phyloP scores from a whole-genome alignment of 2,797 vertebrate species.

The Buceros bicornis region DNA sequence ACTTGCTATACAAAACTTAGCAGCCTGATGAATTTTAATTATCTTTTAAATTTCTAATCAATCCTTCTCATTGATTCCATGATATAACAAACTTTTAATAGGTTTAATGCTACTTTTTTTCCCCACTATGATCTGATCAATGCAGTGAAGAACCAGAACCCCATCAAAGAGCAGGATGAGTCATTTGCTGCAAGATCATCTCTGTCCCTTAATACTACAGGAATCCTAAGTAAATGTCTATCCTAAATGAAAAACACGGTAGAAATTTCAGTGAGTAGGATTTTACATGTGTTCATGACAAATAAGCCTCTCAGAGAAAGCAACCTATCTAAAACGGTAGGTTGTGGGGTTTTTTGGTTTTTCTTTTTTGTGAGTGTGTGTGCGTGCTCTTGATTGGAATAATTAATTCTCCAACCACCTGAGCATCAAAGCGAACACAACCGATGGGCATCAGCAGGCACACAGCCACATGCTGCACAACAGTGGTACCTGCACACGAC shows the following conservation, averaged over 20 bases:
- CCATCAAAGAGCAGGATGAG: not conserved
- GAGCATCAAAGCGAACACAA: not conserved
- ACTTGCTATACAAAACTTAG: not conserved
- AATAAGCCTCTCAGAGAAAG: not conserved
- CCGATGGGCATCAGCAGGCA: fast-evolving
- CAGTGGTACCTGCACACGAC: fast-evolving
- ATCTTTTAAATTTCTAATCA: slow-evolving; percentile 30
- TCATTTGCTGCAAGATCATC: not conserved
- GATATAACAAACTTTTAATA: not conserved
- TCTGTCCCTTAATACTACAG: not conserved
- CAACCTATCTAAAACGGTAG: not conserved
- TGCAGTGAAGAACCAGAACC: not conserved
- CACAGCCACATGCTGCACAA: fast-evolving
- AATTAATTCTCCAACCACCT: not conserved
- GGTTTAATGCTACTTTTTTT: not conserved
- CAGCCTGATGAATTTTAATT: slow-evolving; percentile 4
- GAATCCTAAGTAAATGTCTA: fast-evolving
- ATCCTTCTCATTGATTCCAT: not conserved
- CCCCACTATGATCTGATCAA: not conserved
- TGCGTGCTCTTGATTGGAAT: not conserved
- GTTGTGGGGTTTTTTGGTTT: no score
- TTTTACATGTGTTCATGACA: not conserved
- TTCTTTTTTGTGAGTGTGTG: not conserved
- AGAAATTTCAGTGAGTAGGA: not conserved
- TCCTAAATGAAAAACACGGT: not conserved